Evolutionary conservation across 2,888 invertebrate species (phyloP).

Genomic region (Willowsia nigromaculata): DNA sequence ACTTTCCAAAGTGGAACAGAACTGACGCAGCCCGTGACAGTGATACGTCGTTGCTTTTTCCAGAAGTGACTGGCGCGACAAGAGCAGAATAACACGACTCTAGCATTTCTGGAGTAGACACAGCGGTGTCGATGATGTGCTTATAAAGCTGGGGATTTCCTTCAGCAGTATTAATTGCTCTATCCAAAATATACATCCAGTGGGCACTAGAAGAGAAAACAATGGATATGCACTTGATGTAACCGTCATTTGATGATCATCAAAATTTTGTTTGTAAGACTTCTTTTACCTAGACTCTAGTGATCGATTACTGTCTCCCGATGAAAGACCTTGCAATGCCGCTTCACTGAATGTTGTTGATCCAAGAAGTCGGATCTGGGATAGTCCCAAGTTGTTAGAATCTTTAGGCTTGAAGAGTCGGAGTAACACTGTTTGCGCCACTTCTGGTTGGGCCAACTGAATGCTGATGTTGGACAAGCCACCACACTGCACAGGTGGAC

Average conservation of each 20-base stretch:
- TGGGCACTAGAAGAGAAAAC: constrained; percentile 72
- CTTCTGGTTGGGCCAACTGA: constrained; percentile 90
- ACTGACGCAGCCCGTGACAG: constrained; percentile 80
- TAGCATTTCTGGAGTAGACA: constrained; percentile 85
- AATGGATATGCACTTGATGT: neutral
- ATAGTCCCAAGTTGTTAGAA: constrained; percentile 92
- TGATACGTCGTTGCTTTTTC: constrained; percentile 76
- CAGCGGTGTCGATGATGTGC: constrained; percentile 83
- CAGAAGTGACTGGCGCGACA: constrained; percentile 84
- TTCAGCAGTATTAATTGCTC: constrained; percentile 74
- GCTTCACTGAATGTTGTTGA: constrained; percentile 90
- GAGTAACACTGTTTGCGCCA: constrained; percentile 90
- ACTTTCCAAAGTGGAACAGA: constrained; percentile 84
- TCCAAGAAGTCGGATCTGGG: constrained; percentile 92
- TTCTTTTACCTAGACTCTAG: constrained; percentile 75
- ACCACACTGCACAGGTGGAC: constrained; percentile 91
- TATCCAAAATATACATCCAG: constrained; percentile 78
- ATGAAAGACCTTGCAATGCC: constrained; percentile 75
- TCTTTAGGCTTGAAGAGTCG: constrained; percentile 91
- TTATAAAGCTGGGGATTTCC: constrained; percentile 62
- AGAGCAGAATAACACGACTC: constrained; percentile 87
- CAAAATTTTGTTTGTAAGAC: neutral
- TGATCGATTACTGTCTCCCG: constrained; percentile 69
- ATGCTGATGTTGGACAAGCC: constrained; percentile 93
- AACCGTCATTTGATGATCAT: neutral